Evolutionary conservation across 2,113 vertebrate genomes (phyloP), one percentile per base, ranked within the genome.

Genomic region (Microcebus tavaratra): DNA sequence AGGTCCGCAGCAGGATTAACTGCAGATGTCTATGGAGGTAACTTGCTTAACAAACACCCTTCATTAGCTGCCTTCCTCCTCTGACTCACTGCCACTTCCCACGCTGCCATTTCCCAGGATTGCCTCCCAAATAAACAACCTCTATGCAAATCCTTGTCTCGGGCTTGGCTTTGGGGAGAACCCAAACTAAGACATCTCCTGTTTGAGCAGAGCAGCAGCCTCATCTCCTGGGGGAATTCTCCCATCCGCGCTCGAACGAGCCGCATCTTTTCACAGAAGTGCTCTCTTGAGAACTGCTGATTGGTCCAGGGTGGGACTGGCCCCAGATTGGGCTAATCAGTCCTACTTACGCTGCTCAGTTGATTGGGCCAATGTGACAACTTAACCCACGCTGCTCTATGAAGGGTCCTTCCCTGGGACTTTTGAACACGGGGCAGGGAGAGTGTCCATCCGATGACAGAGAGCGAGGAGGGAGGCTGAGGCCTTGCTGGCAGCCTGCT

Each of bases 171-270:
- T 92, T 75, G 29, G 75, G 63, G 9, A 18, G 42, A 79, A 39
- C 9, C 23, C 65, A 87, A n/a, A 88, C 36, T 20, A 39, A 94
- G 95, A 88, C n/a, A 59, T 34, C 50, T 70, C 42, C 23, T 61
- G 21, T 75, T 45, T 82, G 73, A 42, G 34, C 5, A 42, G 63
- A 39, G 78, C 48, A 75, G 27, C 61, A 34, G 10, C 10, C n/a
- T 48, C 20, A 20, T 61, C 72, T 95, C 59, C 73, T 34, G 61
- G 42, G 36, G 79, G 11, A 23, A 3, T 75, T n/a, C 6, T 23
- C 25, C 34, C 21, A 2, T 57, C 72, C 20, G 68, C 34, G 6
- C 7, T 82, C 84, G 10, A 34, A 34, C 31, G 11, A 48, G 75
- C 45, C 29, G 8, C 29, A 14, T 50, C 14, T 63, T 45, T 31